phyloP scores from a whole-genome alignment of 2,113 vertebrate genomes.

The Strix aluco region DNA sequence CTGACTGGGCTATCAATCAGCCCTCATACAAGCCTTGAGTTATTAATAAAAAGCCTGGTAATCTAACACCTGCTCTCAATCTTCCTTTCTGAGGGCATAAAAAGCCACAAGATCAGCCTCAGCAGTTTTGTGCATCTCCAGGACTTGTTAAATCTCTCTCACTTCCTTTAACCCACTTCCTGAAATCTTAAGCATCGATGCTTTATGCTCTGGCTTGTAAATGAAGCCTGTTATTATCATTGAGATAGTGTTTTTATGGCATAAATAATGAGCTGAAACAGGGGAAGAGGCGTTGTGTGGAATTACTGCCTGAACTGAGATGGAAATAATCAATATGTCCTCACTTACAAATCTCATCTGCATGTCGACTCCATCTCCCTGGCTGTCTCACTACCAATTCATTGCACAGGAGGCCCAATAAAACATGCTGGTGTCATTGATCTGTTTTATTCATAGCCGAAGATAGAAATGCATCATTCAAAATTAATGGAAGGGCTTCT shows the following conservation, averaged over 20 bases:
- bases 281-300: slow-evolving; percentile 68
- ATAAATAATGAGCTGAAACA: slow-evolving; percentile 83
- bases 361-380: slow-evolving; percentile 78
- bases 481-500: slow-evolving; percentile 70
- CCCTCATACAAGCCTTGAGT: slow-evolving; percentile 28
- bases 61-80: slow-evolving; percentile 54
- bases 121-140: slow-evolving; percentile 68
- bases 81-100: slow-evolving; percentile 59
- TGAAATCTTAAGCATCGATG: slow-evolving; percentile 72
- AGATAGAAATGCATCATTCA: slow-evolving; percentile 79
- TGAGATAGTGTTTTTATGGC: slow-evolving; percentile 81
- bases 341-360: slow-evolving; percentile 85
- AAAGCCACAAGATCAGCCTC: slow-evolving; percentile 62
- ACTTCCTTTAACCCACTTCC: slow-evolving; percentile 66
- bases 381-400: slow-evolving; percentile 77
- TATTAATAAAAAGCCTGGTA: slow-evolving; percentile 62
- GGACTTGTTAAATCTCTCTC: slow-evolving; percentile 75
- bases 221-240: slow-evolving; percentile 82
- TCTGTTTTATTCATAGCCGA: slow-evolving; percentile 77
- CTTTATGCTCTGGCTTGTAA: slow-evolving; percentile 79
- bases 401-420: slow-evolving; percentile 77
- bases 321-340: slow-evolving; percentile 83
- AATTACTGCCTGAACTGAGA: slow-evolving; percentile 79
- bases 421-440: slow-evolving; percentile 78
- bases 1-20: slow-evolving; percentile 58